Evolutionary conservation across 64 coral and sea anemone species (phyloP), one percentile per base, ranked within the genome.

Genomic region (Hydrozoanthus tunicans): DNA sequence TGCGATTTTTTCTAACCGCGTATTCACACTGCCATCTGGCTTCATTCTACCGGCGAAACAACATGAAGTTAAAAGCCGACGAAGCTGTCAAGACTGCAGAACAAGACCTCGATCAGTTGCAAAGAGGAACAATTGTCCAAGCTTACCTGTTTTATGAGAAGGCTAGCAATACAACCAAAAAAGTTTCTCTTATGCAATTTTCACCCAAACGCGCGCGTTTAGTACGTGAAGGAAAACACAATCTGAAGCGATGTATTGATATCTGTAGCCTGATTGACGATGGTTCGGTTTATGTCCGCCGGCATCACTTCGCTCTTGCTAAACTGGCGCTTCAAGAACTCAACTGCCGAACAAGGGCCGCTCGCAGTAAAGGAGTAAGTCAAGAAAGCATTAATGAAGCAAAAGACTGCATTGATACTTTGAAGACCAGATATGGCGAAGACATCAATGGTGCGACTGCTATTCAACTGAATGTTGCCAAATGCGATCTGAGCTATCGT

Each of bases 291-390:
- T 95, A 95, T 73, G 72, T 92, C 32, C 68, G 77, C 9, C 86
- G 86, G 9, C 94, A 95, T 12, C 82, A 77, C 4, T 95, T 95
- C 81, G 82, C 76, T 9, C 77, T 92, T 0, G 7, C 86, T 6
- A 95, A 92, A 20, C 83, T 92, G 3, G 94, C 94, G 15, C 62
- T 92, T 17, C 61, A 89, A 32, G 53, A 81, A 25, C 83, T 95
- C 0, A 95, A 95, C 32, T 95, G 94, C 43, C 82, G 90, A 8
- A 92, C 90, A 75, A 75, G 53, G 17, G 83, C 68, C 0, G 90
- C 90, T 12, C 90, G 94, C 3, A 17, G 27, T 14, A 72, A 92
- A 53, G 11, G 52, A 8, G 77, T 86, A 4, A 92, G 90, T 2
- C 0, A 7, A 52, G 64, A 77, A 3, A 77, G 70, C 54, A 77